phyloP scores from a whole-genome alignment of 2,888 invertebrate species.

The Drosophila ezoana region DNA sequence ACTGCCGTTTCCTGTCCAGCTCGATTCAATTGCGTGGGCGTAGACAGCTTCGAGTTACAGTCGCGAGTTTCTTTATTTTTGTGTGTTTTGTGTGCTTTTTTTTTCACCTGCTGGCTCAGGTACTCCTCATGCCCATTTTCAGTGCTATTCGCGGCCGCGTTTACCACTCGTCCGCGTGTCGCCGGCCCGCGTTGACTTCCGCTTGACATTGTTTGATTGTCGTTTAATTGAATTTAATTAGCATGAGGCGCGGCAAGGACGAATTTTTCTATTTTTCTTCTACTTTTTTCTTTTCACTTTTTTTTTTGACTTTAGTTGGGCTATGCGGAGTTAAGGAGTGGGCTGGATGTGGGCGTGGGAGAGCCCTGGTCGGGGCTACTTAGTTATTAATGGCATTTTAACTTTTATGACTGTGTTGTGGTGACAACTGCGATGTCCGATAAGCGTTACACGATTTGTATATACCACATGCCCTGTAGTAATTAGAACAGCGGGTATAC shows the following conservation, averaged over 20 bases:
- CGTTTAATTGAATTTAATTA: slow-evolving; percentile 85
- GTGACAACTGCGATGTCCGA: slow-evolving; percentile 42
- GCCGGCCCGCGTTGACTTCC: slow-evolving; percentile 68
- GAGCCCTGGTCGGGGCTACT: slow-evolving; percentile 36
- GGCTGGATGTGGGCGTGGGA: neutral
- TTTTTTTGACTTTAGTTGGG: slow-evolving; percentile 20
- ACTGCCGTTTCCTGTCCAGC: neutral
- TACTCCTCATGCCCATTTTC: slow-evolving; percentile 9
- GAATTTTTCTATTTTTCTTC: slow-evolving; percentile 32
- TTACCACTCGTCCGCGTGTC: slow-evolving; percentile 56
- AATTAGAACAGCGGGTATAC: neutral
- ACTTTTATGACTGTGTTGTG: slow-evolving; percentile 67
- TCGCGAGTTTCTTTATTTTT: slow-evolving; percentile 12
- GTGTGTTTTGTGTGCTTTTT: neutral
- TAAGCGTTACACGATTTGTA: slow-evolving; percentile 24
- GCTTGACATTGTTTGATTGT: slow-evolving; percentile 84
- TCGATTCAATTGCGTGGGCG: slow-evolving; percentile 37
- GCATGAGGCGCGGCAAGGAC: slow-evolving; percentile 76
- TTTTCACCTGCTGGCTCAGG: slow-evolving; percentile 23
- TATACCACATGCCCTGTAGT: slow-evolving; percentile 14
- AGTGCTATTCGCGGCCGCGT: slow-evolving; percentile 40
- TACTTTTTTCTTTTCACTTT: neutral
- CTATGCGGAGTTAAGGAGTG: slow-evolving; percentile 12
- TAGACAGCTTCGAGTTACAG: slow-evolving; percentile 41
- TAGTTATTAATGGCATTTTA: slow-evolving; percentile 76